Evolutionary conservation across 2,113 vertebrate species (phyloP).

Genomic region (Octodon degus): DNA sequence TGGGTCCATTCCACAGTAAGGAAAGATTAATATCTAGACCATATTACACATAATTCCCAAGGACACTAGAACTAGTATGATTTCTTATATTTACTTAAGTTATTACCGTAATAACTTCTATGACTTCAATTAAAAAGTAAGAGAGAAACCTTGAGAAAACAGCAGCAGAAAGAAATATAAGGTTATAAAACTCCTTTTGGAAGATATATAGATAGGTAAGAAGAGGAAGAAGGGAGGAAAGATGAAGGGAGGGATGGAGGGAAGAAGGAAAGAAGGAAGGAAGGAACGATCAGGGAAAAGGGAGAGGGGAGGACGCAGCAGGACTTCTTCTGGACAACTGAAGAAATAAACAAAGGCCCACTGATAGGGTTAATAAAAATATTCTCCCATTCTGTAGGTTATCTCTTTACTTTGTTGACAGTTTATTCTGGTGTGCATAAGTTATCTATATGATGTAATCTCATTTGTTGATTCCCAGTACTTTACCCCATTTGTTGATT

Average conservation of each 20-base stretch:
- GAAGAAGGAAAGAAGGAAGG: neutral
- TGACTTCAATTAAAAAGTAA: conserved; percentile 32
- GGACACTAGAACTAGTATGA: neutral
- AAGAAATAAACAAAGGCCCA: neutral
- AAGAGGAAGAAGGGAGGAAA: neutral
- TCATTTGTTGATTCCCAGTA: too few species aligned
- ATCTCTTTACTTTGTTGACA: too few species aligned
- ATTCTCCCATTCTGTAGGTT: too few species aligned
- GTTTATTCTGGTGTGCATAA: too few species aligned
- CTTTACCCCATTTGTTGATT: too few species aligned
- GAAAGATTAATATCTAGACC: neutral
- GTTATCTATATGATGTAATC: too few species aligned
- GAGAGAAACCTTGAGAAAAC: conserved; percentile 22
- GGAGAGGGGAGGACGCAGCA: neutral
- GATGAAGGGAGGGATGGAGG: too few species aligned
- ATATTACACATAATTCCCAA: neutral
- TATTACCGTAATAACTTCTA: conserved; percentile 50
- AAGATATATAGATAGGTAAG: neutral
- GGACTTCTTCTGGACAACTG: neutral
- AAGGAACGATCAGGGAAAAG: neutral
- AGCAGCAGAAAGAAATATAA: conserved; percentile 9
- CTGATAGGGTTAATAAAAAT: neutral
- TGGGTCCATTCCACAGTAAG: neutral
- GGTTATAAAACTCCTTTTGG: neutral
- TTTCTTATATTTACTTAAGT: neutral